A percentile compares a stretch with the other conserved stretches of the same genome.
Conservation (phyloP, 2,797 vertebrate genomes). For the Tenualosa ilisha region DNA sequence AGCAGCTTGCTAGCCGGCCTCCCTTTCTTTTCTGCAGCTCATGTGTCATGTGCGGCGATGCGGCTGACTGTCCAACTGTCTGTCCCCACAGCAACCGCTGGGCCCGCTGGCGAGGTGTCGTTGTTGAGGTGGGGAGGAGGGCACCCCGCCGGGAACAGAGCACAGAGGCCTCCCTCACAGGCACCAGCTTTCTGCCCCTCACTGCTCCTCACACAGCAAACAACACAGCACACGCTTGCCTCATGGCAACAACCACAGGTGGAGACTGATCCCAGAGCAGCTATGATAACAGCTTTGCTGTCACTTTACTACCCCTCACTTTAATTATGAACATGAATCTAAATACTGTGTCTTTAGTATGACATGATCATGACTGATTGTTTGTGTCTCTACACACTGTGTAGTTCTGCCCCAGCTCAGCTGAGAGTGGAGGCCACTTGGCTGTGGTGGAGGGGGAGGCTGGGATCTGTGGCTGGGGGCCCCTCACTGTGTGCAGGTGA, state of each 20-base stretch:
- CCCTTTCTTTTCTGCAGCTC: background rate
- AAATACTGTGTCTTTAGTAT: background rate
- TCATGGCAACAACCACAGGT: background rate
- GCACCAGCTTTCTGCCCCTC: background rate
- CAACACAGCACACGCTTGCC: background rate
- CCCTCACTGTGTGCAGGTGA: constrained; percentile 78
- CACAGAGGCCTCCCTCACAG: background rate
- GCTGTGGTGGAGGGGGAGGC: constrained; percentile 63
- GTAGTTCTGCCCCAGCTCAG: background rate
- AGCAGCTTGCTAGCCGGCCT: constrained; percentile 15
- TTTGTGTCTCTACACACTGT: background rate
- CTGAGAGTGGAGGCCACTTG: constrained; percentile 66
- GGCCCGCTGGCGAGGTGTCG: background rate
- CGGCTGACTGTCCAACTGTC: constrained; percentile 39
- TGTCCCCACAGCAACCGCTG: constrained; percentile 36
- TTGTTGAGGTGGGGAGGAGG: background rate
- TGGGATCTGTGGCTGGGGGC: constrained; percentile 46
- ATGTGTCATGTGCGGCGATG: constrained; percentile 16
- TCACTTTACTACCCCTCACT: background rate
- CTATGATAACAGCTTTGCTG: background rate
- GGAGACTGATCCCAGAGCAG: background rate
- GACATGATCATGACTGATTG: background rate
- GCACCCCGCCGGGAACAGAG: background rate
- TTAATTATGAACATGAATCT: background rate
- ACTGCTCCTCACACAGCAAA: background rate